Percentiles rank a stretch among this genome's conserved stretches.
Conservation (phyloP, 2,797 vertebrate species). For the Sebastes diploproa region DNA sequence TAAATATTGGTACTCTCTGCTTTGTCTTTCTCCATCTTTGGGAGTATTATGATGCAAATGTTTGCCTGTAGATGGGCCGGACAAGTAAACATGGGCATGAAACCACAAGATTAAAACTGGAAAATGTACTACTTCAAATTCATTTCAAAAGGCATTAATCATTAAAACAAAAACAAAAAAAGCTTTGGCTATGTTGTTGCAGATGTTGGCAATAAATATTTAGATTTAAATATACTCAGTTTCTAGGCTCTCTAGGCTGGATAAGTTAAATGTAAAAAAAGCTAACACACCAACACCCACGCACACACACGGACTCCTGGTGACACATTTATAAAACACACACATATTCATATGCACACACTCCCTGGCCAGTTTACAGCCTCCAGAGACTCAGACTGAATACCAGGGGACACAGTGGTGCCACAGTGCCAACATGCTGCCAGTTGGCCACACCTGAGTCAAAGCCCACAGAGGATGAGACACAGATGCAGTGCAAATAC, state of each 20-base stretch:
- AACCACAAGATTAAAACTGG: constrained; percentile 46
- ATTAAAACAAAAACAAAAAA: not conserved
- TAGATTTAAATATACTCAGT: constrained; percentile 8
- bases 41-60: constrained; percentile 43
- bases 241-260: not conserved
- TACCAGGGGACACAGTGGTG: constrained; percentile 12
- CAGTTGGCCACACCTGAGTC: constrained; percentile 44
- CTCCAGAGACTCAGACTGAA: constrained; percentile 8
- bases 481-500: constrained; percentile 39
- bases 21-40: constrained; percentile 21
- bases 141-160: constrained; percentile 33
- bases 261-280: constrained; percentile 1
- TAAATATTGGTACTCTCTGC: constrained; percentile 29
- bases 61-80: constrained; percentile 30
- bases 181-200: constrained; percentile 7
- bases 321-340: constrained; percentile 8
- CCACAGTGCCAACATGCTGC: constrained; percentile 16
- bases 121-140: constrained; percentile 31
- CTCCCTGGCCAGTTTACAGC: not conserved
- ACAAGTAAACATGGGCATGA: constrained; percentile 41
- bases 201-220: constrained; percentile 25
- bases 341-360: not conserved
- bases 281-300: not conserved
- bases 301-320: not conserved
- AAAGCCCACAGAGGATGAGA: constrained; percentile 28